phyloP scores from a whole-genome alignment of 1,140 invertebrate species.

The Notospermus geniculatus region DNA sequence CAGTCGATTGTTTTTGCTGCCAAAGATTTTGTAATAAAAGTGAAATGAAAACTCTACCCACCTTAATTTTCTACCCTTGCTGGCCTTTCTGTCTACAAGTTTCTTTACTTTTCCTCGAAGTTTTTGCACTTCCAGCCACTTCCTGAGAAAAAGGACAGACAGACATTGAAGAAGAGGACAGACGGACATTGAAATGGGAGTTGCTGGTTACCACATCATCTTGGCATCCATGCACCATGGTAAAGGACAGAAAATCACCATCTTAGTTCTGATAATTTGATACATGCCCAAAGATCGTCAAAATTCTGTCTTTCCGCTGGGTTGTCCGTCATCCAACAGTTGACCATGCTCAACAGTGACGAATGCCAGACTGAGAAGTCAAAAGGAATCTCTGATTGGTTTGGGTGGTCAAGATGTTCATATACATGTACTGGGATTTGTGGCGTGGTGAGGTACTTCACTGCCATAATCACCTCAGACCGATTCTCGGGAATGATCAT shows the following conservation, averaged over 20 bases:
- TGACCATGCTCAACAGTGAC: no score
- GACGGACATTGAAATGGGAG: background rate
- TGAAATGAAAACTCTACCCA: slow-evolving; percentile 18
- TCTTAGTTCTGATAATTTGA: background rate
- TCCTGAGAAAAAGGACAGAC: slow-evolving; percentile 27
- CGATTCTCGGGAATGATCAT: no score
- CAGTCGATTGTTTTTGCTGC: background rate
- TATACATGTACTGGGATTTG: no score
- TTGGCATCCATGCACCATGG: background rate
- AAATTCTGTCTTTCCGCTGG: no score
- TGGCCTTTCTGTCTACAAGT: slow-evolving; percentile 85
- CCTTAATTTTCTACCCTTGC: slow-evolving; percentile 82
- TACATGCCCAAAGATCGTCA: no score
- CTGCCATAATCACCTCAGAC: no score
- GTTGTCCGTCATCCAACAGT: no score
- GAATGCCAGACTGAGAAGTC: no score
- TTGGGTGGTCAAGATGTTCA: no score
- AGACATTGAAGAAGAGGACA: slow-evolving; percentile 22
- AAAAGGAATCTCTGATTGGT: no score
- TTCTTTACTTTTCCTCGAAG: slow-evolving; percentile 79
- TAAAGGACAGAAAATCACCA: background rate
- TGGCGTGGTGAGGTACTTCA: no score
- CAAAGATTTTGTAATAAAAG: background rate
- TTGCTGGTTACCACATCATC: background rate
- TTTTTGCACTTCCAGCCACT: slow-evolving; percentile 86